Evolutionary conservation across 2,797 vertebrate species (phyloP).

Genomic region (Tachyglossus aculeatus): DNA sequence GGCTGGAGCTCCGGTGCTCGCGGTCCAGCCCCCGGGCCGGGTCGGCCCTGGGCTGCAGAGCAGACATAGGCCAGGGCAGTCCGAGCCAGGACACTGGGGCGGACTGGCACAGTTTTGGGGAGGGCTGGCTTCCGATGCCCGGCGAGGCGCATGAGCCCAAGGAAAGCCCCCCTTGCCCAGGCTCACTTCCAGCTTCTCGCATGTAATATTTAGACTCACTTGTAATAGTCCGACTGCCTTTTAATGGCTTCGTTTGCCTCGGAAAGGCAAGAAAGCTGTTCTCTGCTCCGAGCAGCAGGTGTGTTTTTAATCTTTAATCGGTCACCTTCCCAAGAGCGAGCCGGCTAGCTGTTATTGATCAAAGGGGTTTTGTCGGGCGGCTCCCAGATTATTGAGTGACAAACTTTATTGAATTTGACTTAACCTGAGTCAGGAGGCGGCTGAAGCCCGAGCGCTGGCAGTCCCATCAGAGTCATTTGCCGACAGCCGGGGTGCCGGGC

Average conservation of each 20-base stretch:
- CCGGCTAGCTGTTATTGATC: constrained; percentile 86
- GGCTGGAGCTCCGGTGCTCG: too few species aligned
- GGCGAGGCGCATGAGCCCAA: too few species aligned
- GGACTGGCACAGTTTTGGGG: too few species aligned
- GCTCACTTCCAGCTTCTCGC: constrained; percentile 65
- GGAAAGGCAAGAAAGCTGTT: constrained; percentile 75
- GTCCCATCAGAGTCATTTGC: constrained; percentile 84
- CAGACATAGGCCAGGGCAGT: too few species aligned
- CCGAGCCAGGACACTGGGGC: too few species aligned
- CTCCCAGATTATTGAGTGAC: constrained; percentile 85
- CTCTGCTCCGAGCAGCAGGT: constrained; percentile 77
- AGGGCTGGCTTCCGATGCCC: too few species aligned
- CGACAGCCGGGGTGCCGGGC: constrained; percentile 83
- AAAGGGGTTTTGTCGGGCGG: constrained; percentile 84
- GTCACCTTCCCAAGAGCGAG: constrained; percentile 86
- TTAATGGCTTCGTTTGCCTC: constrained; percentile 74
- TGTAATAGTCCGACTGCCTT: constrained; percentile 72
- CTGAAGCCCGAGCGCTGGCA: constrained; percentile 81
- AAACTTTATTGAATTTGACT: constrained; percentile 86
- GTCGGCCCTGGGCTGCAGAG: too few species aligned
- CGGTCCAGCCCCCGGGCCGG: too few species aligned
- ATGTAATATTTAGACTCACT: constrained; percentile 69
- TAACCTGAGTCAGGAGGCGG: constrained; percentile 83
- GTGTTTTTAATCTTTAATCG: constrained; percentile 83
- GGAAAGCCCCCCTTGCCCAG: too few species aligned